Evolutionary conservation across 2,113 vertebrate species (phyloP).

Genomic region (Herpetotheres cachinnans): DNA sequence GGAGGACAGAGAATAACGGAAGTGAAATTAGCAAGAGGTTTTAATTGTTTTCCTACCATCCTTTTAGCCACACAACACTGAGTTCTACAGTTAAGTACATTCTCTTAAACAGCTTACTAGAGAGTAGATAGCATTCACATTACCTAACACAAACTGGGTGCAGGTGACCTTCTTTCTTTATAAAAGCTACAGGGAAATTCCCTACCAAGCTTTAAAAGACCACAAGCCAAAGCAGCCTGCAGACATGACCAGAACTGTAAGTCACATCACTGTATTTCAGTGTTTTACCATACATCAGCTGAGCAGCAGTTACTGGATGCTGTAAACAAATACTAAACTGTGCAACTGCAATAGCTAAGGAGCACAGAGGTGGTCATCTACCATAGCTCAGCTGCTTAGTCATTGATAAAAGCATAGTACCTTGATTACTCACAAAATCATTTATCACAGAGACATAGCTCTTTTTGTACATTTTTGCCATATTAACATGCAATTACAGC

Average conservation of each 20-base stretch:
- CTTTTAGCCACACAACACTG: neutral
- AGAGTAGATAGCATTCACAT: neutral
- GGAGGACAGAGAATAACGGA: neutral
- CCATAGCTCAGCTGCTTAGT: neutral
- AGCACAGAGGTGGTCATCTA: neutral
- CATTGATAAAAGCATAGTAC: neutral
- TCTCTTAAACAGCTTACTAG: neutral
- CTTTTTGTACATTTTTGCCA: neutral
- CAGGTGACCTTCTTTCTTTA: neutral
- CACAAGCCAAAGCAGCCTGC: neutral
- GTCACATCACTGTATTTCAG: neutral
- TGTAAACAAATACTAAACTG: neutral
- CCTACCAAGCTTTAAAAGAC: neutral
- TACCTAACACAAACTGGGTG: neutral
- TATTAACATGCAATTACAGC: neutral
- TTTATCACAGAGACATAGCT: neutral
- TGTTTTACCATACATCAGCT: neutral
- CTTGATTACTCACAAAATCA: neutral
- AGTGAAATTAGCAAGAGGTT: neutral
- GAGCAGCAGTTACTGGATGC: neutral
- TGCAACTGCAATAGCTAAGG: neutral
- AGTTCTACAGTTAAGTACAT: neutral
- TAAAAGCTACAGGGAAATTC: neutral
- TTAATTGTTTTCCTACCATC: neutral
- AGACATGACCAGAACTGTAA: neutral